Conservation (phyloP, 2,113 vertebrate genomes). For the Brienomyrus brachyistius region DNA sequence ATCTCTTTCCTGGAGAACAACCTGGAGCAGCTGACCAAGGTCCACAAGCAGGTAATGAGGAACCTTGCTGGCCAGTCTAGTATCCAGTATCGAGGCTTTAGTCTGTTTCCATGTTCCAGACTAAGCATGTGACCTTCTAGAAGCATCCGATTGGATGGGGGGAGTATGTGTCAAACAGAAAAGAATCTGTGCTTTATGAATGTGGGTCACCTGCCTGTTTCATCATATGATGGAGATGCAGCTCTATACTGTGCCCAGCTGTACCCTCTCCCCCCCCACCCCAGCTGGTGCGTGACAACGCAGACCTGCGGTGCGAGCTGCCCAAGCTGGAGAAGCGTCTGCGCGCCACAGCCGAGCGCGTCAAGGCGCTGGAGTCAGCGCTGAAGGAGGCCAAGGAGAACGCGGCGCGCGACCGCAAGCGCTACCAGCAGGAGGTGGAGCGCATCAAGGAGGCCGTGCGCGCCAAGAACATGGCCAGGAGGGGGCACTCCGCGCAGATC, state of each 20-base stretch:
- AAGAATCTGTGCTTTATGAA: not conserved
- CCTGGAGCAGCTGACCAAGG: constrained; percentile 83
- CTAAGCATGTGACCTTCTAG: not conserved
- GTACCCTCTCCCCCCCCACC: not conserved
- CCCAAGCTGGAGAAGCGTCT: constrained; percentile 85
- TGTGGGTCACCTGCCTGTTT: not conserved
- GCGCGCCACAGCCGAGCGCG: constrained; percentile 74
- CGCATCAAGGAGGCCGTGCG: constrained; percentile 78
- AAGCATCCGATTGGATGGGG: not conserved
- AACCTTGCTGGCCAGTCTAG: not conserved
- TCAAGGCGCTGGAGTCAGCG: constrained; percentile 76
- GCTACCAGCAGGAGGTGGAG: constrained; percentile 71
- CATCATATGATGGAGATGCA: not conserved
- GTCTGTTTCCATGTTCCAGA: not conserved
- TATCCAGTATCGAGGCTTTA: not conserved
- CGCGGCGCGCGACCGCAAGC: constrained; percentile 56
- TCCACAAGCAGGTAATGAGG: constrained; percentile 76
- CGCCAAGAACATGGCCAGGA: not conserved
- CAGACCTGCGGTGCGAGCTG: constrained; percentile 82
- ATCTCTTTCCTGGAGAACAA: constrained; percentile 88
- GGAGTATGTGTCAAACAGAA: not conserved
- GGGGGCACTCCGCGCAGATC: constrained; percentile 54
- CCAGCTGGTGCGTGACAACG: constrained; percentile 79
- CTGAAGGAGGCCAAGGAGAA: constrained; percentile 84
- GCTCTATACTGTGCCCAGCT: not conserved